A percentile compares a stretch with the other conserved stretches of the same genome.
phyloP scores from a whole-genome alignment of 2,113 vertebrate genomes.

The Ammodytes dubius region DNA sequence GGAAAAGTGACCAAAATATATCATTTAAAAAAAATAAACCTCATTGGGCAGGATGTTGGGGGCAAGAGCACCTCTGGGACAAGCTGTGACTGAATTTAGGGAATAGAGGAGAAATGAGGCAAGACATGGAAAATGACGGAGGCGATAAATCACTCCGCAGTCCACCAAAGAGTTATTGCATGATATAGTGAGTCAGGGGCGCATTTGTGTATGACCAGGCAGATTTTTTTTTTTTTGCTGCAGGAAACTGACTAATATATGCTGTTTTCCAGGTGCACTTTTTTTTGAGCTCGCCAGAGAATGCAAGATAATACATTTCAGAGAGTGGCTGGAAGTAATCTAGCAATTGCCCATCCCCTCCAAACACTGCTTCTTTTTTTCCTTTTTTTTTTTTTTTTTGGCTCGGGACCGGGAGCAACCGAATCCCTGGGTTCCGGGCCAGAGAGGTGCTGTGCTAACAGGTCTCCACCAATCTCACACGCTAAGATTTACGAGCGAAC shows the following conservation, averaged over 20 bases:
- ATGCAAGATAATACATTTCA: slow-evolving; percentile 57
- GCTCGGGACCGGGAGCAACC: slow-evolving; percentile 20
- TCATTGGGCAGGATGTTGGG: slow-evolving; percentile 40
- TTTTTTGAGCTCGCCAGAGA: slow-evolving; percentile 40
- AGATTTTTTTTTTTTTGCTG: slow-evolving; percentile 50
- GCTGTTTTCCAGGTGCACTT: slow-evolving; percentile 59
- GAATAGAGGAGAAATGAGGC: slow-evolving; percentile 71
- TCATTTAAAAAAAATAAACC: neutral
- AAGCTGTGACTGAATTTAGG: slow-evolving; percentile 61
- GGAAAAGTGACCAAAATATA: slow-evolving; percentile 26
- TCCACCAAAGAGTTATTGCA: slow-evolving; percentile 58
- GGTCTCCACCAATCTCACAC: slow-evolving; percentile 73
- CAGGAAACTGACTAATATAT: slow-evolving; percentile 40
- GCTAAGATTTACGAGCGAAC: slow-evolving; percentile 79
- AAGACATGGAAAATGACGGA: slow-evolving; percentile 60
- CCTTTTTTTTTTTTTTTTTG: slow-evolving; percentile 60
- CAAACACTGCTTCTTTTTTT: slow-evolving; percentile 46
- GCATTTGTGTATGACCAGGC: slow-evolving; percentile 67
- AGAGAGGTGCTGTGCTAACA: slow-evolving; percentile 75
- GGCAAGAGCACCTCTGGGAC: slow-evolving; percentile 43
- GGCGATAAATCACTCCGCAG: slow-evolving; percentile 68
- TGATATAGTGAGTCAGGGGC: slow-evolving; percentile 57
- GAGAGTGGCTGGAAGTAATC: slow-evolving; percentile 56
- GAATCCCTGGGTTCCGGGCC: slow-evolving; percentile 64
- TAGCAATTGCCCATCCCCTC: slow-evolving; percentile 39